These are phyloP conservation scores for Alethe diademata DNA, from an alignment of 2,113 vertebrate genomes.

Conservation along the genomic window DNA sequence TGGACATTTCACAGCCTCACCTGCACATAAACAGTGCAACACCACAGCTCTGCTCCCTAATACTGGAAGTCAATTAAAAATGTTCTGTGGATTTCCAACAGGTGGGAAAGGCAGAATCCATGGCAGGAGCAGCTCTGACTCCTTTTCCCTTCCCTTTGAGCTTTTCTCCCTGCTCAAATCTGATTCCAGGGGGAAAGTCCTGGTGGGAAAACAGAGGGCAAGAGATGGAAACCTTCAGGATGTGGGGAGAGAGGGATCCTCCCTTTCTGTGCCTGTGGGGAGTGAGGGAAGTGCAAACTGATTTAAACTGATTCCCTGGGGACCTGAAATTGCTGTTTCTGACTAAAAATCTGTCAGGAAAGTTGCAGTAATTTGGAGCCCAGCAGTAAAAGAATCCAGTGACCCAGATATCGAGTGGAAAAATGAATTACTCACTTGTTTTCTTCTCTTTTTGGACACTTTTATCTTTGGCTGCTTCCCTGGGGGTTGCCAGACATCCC, in stretches of 20 bases:
- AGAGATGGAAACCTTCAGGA: not conserved
- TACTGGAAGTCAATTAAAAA: not conserved
- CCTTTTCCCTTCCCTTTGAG: too few species aligned
- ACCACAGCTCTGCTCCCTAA: not conserved
- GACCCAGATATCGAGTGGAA: constrained; percentile 26
- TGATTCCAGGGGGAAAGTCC: not conserved
- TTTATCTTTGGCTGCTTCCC: not conserved
- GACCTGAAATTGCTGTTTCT: not conserved
- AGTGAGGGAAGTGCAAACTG: not conserved
- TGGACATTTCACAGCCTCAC: not conserved
- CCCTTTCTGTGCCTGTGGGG: not conserved
- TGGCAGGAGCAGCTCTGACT: not conserved
- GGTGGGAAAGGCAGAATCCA: not conserved
- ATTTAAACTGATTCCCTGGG: not conserved
- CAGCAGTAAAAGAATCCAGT: not conserved
- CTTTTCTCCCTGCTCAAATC: not conserved
- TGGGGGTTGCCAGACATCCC: not conserved
- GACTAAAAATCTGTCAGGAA: not conserved
- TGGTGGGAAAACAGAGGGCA: not conserved
- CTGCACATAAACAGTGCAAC: not conserved
- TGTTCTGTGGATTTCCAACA: not conserved
- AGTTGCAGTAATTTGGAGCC: not conserved
- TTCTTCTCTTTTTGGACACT: constrained; percentile 9
- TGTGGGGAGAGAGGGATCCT: not conserved
- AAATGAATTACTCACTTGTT: constrained; percentile 54